Conservation (phyloP, 2,113 vertebrate species). For the Xiphophorus maculatus region DNA sequence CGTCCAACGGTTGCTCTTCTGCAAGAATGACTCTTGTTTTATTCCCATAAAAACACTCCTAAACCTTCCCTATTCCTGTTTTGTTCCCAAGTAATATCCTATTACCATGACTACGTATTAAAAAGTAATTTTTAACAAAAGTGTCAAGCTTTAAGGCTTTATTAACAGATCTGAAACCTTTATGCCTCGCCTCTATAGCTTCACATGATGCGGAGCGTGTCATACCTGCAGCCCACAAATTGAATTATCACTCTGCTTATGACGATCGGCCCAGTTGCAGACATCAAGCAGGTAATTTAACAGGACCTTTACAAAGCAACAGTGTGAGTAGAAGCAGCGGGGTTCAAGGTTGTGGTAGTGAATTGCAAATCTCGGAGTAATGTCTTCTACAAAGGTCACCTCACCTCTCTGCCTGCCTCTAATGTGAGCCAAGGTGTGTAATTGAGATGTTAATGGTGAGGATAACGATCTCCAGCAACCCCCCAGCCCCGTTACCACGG, state of each 20-base stretch:
- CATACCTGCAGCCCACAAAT: neutral
- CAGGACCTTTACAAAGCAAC: neutral
- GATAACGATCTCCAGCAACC: constrained; percentile 60
- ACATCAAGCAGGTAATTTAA: constrained; percentile 1
- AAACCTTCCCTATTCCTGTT: neutral
- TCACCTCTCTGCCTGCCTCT: constrained; percentile 54
- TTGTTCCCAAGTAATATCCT: neutral
- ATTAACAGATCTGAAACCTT: neutral
- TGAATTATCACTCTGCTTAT: neutral
- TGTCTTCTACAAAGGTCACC: constrained; percentile 71
- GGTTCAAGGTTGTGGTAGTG: constrained; percentile 55
- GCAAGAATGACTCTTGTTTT: neutral
- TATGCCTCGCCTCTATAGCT: too few species aligned
- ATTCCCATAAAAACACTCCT: neutral
- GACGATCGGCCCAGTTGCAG: neutral
- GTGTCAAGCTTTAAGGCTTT: neutral
- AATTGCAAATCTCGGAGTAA: constrained; percentile 47
- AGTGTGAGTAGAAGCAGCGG: neutral
- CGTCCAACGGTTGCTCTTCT: neutral
- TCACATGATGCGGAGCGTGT: too few species aligned
- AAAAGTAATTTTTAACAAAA: neutral
- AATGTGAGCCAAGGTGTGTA: constrained; percentile 68
- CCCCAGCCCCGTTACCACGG: constrained; percentile 3
- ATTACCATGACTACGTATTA: too few species aligned
- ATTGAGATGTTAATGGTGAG: constrained; percentile 70